These are phyloP conservation scores for Gnatocerus cornutus DNA, from an alignment of 2,888 invertebrate genomes.

Conservation along the genomic window DNA sequence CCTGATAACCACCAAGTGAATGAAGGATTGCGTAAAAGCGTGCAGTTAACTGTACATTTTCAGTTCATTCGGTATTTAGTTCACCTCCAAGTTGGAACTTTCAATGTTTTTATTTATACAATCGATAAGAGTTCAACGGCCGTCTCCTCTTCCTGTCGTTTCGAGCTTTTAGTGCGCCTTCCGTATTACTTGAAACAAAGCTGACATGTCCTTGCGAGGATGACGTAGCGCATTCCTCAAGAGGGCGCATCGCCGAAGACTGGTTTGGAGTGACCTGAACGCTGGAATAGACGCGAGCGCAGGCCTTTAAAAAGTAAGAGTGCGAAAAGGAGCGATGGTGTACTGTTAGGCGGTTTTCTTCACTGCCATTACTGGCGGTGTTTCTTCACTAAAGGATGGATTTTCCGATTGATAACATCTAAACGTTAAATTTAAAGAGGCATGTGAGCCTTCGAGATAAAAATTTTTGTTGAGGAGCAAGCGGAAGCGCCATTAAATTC, in stretches of 20 bases:
- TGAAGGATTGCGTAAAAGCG: conserved; percentile 19
- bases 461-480: too few relatives aligned
- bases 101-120: conserved; percentile 42
- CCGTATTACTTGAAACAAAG: not conserved
- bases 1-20: conserved; percentile 15
- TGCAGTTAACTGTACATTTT: conserved; percentile 23
- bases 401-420: too few relatives aligned
- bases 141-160: not conserved
- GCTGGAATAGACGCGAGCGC: not conserved
- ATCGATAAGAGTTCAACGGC: conserved; percentile 35
- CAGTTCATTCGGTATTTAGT: conserved; percentile 30
- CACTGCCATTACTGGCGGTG: too few relatives aligned
- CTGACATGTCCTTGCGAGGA: conserved; percentile 14
- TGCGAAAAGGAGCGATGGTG: conserved; percentile 6
- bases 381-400: too few relatives aligned
- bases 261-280: conserved; percentile 30
- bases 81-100: conserved; percentile 25
- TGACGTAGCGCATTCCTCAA: conserved; percentile 59
- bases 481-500: too few relatives aligned
- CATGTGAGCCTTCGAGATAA: too few relatives aligned
- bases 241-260: conserved; percentile 51
- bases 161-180: conserved; percentile 4
- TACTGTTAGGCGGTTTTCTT: not conserved
- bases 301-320: conserved; percentile 43
- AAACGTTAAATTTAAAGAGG: too few relatives aligned